Evolutionary conservation across 2,113 vertebrate genomes (phyloP), one percentile per base, ranked within the genome.

Genomic region (Eretmochelys imbricata): DNA sequence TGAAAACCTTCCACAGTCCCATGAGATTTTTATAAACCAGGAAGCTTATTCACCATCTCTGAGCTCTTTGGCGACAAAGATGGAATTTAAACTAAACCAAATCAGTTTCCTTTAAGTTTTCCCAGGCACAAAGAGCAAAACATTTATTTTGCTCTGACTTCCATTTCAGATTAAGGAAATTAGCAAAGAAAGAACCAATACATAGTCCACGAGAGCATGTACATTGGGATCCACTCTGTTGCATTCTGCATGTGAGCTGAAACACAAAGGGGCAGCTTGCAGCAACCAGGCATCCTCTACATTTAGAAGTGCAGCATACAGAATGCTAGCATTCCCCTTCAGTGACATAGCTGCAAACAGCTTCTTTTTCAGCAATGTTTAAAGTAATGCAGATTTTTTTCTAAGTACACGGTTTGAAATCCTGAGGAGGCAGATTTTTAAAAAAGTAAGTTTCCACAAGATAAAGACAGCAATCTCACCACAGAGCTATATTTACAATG

Each of bases 11-110:
- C 31, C 62, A 65, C 4, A 9, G 62, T 65, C 6, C 31, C 31
- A n/a, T 2, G 31, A 17, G 14, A 35, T 59, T 16, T n/a, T 22
- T 81, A 84, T 55, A 93, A 94, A 96, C 82, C 2, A 80, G 46
- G 76, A 88, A 49, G 89, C 13, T 51, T 80, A 8, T 96, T 92
- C 86, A 91, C 72, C 53, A 4, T n/a, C 16, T 69, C 35, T 27
- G 49, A 91, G 17, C 35, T 88, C 24, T 59, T 69, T 93, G 53
- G 22, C 7, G 84, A 57, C 55, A 57, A 25, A 24, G 25, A 57
- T 22, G 55, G 55, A 57, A 57, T 57, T 57, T 57, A 57, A 57
- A 57, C 22, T 25, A 57, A 10, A 25, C 9, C 24, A 57, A 55
- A 55, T 22, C 20, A 55, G 20, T 24, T 24, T 22, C 24, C 11